Evolutionary conservation across 2,113 vertebrate genomes (phyloP).

Genomic region (Eclectus roratus): DNA sequence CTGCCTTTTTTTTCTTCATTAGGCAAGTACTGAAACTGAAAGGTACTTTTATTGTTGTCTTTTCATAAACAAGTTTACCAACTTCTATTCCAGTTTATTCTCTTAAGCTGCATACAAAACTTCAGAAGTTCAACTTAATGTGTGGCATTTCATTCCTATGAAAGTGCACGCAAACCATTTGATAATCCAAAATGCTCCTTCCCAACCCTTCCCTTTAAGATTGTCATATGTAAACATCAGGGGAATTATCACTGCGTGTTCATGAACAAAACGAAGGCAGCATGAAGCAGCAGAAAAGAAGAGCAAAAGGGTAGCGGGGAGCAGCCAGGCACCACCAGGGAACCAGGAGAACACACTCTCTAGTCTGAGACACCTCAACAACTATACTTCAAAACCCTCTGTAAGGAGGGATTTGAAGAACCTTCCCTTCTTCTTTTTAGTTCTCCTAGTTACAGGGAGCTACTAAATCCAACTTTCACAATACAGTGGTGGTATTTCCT

Average conservation of each 20-base stretch:
- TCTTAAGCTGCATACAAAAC: neutral
- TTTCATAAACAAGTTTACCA: constrained; percentile 2
- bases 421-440: neutral
- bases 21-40: neutral
- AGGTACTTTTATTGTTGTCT: neutral
- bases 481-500: neutral
- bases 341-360: neutral
- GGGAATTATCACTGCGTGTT: neutral
- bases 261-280: neutral
- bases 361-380: neutral
- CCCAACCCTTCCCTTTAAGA: neutral
- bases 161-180: neutral
- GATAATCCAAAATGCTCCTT: constrained; percentile 10
- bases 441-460: neutral
- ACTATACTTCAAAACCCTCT: neutral
- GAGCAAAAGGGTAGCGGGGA: neutral
- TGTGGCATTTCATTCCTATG: neutral
- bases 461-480: neutral
- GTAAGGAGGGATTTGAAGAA: neutral
- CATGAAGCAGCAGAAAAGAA: neutral
- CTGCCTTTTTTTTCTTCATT: neutral
- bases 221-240: neutral
- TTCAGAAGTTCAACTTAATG: neutral
- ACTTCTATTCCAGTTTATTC: neutral
- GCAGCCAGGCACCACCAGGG: neutral